Evolutionary conservation across 2,797 vertebrate genomes (phyloP).

Genomic region (Aphelocoma californica): DNA sequence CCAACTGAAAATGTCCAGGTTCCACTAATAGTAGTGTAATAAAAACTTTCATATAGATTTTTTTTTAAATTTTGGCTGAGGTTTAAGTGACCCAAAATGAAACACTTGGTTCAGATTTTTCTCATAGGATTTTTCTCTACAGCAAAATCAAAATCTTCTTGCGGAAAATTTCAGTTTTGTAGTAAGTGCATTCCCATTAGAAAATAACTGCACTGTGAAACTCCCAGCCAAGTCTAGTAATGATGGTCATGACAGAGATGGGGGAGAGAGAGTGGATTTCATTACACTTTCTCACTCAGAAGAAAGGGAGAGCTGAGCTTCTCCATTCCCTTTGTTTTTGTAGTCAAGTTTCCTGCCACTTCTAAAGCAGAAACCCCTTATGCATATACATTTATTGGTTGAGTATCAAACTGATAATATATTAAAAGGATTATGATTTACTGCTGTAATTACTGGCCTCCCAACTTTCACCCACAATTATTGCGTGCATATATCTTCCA

Average conservation of each 20-base stretch:
- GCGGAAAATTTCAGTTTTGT: constrained; percentile 40
- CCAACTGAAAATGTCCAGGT: neutral
- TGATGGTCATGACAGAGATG: neutral
- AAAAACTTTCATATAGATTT: neutral
- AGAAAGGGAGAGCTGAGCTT: neutral
- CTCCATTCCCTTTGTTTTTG: constrained; percentile 26
- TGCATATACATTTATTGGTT: constrained; percentile 13
- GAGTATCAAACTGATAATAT: constrained; percentile 52
- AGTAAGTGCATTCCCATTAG: constrained; percentile 18
- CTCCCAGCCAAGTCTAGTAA: constrained; percentile 5
- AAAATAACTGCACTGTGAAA: neutral
- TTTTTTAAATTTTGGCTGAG: neutral
- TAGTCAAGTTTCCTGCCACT: neutral
- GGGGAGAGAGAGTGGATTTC: neutral
- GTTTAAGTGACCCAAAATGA: constrained; percentile 28
- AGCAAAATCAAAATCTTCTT: constrained; percentile 45
- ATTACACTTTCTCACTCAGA: neutral
- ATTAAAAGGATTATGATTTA: constrained; percentile 64
- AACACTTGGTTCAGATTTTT: constrained; percentile 51
- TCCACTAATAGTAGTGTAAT: neutral
- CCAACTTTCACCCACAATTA: constrained; percentile 57
- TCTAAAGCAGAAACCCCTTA: constrained; percentile 10
- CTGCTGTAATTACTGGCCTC: constrained; percentile 44
- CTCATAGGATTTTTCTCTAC: constrained; percentile 29
- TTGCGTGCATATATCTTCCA: constrained; percentile 23